These are phyloP conservation scores for Gisinianus flammeolus DNA, from an alignment of 2,888 invertebrate species.

Conservation along the genomic window DNA sequence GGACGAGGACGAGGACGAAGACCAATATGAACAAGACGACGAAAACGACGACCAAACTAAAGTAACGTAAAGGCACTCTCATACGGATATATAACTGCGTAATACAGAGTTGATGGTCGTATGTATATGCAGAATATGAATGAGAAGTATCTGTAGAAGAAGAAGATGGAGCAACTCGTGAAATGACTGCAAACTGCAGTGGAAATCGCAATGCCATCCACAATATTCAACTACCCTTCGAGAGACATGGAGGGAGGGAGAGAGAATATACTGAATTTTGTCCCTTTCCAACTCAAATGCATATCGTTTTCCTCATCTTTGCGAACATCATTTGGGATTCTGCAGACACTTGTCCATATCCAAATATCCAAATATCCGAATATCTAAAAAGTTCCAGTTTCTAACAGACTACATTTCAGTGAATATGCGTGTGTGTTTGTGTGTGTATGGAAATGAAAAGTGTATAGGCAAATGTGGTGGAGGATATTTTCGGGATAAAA, in stretches of 20 bases:
- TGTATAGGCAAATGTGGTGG: too few relatives aligned
- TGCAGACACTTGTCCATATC: background rate
- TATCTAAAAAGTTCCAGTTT: background rate
- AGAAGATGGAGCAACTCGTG: constrained; percentile 19
- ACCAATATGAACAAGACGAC: too few relatives aligned
- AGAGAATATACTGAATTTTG: too few relatives aligned
- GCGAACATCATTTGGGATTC: constrained; percentile 10
- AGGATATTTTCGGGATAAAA: too few relatives aligned
- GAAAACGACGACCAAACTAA: too few relatives aligned
- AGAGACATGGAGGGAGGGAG: background rate
- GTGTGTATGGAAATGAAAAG: background rate
- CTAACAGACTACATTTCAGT: too few relatives aligned
- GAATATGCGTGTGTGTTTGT: background rate
- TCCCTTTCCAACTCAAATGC: too few relatives aligned
- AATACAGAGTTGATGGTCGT: too few relatives aligned
- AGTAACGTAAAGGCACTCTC: background rate
- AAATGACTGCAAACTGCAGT: constrained; percentile 20
- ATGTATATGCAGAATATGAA: background rate
- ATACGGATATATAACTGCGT: too few relatives aligned
- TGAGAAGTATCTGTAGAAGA: background rate
- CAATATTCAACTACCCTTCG: background rate
- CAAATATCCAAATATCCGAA: background rate
- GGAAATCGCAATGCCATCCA: constrained; percentile 1
- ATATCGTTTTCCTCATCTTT: constrained; percentile 8
- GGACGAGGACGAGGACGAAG: background rate